Evolutionary conservation across 1,140 invertebrate genomes (phyloP).

Genomic region (Drosophila pachea): DNA sequence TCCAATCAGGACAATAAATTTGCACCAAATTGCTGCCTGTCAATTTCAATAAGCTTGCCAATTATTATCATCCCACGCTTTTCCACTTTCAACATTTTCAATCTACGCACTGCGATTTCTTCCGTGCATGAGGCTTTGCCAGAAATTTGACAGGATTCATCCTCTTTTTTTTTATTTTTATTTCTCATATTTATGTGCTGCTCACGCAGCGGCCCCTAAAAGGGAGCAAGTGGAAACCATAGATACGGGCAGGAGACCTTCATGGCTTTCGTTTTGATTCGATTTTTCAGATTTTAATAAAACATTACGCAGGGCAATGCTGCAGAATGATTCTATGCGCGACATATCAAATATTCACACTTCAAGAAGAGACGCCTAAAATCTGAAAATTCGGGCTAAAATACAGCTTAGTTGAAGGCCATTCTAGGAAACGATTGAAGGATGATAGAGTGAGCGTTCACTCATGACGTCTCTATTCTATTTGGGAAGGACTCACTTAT

Average conservation of each 20-base stretch:
- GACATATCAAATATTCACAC: too few relatives aligned
- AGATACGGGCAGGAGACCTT: slow-evolving; percentile 12
- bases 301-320: background rate
- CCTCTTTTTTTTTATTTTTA: background rate
- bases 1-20: slow-evolving; percentile 55
- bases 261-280: slow-evolving; percentile 25
- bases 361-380: too few relatives aligned
- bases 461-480: too few relatives aligned
- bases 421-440: too few relatives aligned
- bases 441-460: too few relatives aligned
- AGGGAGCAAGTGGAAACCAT: too few relatives aligned
- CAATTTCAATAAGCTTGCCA: slow-evolving; percentile 59
- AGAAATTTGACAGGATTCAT: slow-evolving; percentile 27
- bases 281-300: slow-evolving; percentile 15
- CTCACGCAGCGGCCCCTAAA: slow-evolving; percentile 2
- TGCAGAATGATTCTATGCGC: too few relatives aligned
- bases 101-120: slow-evolving; percentile 12
- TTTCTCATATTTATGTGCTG: slow-evolving; percentile 12
- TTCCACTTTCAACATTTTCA: background rate
- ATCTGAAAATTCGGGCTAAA: too few relatives aligned
- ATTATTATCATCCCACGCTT: slow-evolving; percentile 12
- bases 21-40: slow-evolving; percentile 41
- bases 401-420: too few relatives aligned
- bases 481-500: too few relatives aligned
- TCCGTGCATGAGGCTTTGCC: too few relatives aligned